Evolutionary conservation across 1,140 invertebrate genomes (phyloP).

Genomic region (Drosophila bocki): DNA sequence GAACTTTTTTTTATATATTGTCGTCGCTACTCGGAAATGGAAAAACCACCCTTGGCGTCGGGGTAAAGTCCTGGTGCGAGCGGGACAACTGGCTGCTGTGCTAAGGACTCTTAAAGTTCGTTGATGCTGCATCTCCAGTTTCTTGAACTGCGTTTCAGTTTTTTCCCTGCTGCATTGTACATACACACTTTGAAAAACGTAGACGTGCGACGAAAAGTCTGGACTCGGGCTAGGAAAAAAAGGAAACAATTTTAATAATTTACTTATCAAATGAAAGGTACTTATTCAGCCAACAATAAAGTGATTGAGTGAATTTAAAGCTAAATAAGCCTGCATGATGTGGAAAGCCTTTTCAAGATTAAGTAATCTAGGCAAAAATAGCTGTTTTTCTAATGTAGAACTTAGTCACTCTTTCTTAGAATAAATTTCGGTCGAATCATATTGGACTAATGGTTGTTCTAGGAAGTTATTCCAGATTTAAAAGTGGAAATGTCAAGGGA

Average conservation of each 20-base stretch:
- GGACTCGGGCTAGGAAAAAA: neutral
- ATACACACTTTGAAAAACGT: slow-evolving; percentile 37
- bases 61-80: slow-evolving; percentile 27
- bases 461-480: neutral
- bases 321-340: neutral
- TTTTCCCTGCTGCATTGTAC: slow-evolving; percentile 33
- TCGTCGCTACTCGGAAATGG: slow-evolving; percentile 20
- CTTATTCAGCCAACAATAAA: neutral
- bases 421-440: neutral
- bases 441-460: too few species aligned
- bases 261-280: slow-evolving; percentile 15
- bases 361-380: neutral
- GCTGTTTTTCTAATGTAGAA: neutral
- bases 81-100: slow-evolving; percentile 34
- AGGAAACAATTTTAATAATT: neutral
- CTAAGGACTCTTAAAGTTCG: slow-evolving; percentile 69
- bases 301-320: slow-evolving; percentile 16
- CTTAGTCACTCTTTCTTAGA: slow-evolving; percentile 3
- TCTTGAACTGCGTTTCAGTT: slow-evolving; percentile 71
- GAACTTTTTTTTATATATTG: slow-evolving; percentile 10
- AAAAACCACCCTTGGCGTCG: slow-evolving; percentile 53
- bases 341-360: neutral
- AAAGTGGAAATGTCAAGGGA: neutral
- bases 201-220: slow-evolving; percentile 33
- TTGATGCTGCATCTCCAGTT: slow-evolving; percentile 64